These are phyloP conservation scores for Plagiodera versicolora DNA, from an alignment of 2,888 invertebrate species.

Conservation along the genomic window DNA sequence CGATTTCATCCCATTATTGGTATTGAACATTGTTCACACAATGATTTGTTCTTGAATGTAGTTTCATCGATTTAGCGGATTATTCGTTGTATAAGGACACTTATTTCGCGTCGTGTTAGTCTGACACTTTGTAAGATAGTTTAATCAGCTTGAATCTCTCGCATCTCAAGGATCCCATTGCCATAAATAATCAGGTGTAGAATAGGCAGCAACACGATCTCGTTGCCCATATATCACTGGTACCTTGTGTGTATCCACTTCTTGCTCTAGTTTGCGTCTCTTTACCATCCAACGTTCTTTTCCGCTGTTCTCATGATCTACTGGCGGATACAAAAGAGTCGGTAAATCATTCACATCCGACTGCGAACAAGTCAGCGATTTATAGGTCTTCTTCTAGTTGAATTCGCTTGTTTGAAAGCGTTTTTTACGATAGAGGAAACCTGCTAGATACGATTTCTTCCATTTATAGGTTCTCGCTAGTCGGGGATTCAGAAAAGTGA, in stretches of 20 bases:
- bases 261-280: slow-evolving; percentile 33
- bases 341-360: slow-evolving; percentile 50
- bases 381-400: slow-evolving; percentile 40
- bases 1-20: too few relatives aligned
- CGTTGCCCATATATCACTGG: slow-evolving; percentile 30
- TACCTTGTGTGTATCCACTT: slow-evolving; percentile 21
- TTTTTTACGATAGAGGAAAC: not conserved
- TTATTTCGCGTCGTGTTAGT: not conserved
- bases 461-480: not conserved
- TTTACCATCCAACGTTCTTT: slow-evolving; percentile 23
- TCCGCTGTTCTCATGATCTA: slow-evolving; percentile 33
- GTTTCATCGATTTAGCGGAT: too few relatives aligned
- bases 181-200: slow-evolving; percentile 21
- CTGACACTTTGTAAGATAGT: not conserved
- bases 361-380: slow-evolving; percentile 44
- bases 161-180: not conserved
- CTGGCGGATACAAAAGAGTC: slow-evolving; percentile 43
- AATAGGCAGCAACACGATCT: slow-evolving; percentile 27
- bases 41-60: too few relatives aligned
- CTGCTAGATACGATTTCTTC: not conserved
- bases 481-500: not conserved
- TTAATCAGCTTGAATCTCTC: not conserved
- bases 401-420: slow-evolving; percentile 22
- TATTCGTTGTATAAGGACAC: not conserved
- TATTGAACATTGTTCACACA: too few relatives aligned